Evolutionary conservation across 2,113 vertebrate genomes (phyloP), one percentile per base, ranked within the genome.

Genomic region (Hydrolagus affinis): DNA sequence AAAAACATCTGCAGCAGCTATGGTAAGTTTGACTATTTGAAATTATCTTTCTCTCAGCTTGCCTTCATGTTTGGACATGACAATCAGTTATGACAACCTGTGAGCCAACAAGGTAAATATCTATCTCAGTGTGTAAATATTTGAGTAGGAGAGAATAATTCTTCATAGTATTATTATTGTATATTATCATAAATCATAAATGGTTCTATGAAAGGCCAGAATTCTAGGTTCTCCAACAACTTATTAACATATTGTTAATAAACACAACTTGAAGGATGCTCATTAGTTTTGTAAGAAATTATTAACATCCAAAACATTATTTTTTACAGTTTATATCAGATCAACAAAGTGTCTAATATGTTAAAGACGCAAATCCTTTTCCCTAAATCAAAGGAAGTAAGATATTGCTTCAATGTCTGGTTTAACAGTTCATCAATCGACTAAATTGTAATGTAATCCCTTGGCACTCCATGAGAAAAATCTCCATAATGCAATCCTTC

Each of bases 51-150:
- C 86, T 85, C 66, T 75, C 85, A 88, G 86, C 56, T 15, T 69
- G 74, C 57, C 71, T 66, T 85, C 19, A 85, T 85, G 17, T 90
- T 90, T 88, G 87, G 85, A 88, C 59, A 19, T 85, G 87, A 86
- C 87, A 19, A 85, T 90, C 88, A 70, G 71, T 86, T 86, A 72
- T 44, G 0, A 0, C 30, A 77, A 87, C 77, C 86, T 91, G 89
- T 89, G 88, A 89, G 86, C 25, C 86, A 86, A 85, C 86, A 86
- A 90, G 86, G 89, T 88, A 91, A 92, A 91, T 86, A 90, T 89
- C 78, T 86, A 71, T 19, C 85, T 86, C 89, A 89, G 88, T 86
- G 90, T 90, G 90, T 91, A 91, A 91, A 92, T 87, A 88, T 0
- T 0, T 19, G 59, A 86, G 70, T 87, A 7, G n/a, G 85, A 71